Evolutionary conservation across 2,113 vertebrate genomes (phyloP), one percentile per base, ranked within the genome.

Genomic region (Python bivittatus): DNA sequence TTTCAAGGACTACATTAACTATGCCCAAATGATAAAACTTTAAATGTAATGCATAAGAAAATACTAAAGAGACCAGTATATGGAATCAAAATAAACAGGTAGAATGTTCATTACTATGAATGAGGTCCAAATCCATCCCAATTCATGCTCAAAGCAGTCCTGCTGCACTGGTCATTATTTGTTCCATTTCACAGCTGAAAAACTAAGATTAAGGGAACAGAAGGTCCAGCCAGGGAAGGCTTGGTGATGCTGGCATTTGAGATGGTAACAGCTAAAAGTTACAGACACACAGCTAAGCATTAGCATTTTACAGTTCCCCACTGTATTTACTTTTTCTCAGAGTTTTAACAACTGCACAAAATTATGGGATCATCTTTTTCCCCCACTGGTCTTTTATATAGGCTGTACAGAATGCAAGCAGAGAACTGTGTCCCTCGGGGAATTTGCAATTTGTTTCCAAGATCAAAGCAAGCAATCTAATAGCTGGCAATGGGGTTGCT

Each of bases 401-500:
- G 48, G 4, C 17, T 86, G 87, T 83, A 58, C 38, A 89, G 90
- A 94, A 94, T 56, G 64, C 94, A 96, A 95, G 64, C 53, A 93
- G 83, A 48, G 38, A 22, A 86, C 60, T 91, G 72, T 87, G 93
- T 53, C 58, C 84, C 88, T 29, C 83, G 33, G 86, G 58, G 27
- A 94, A 60, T 48, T 61, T 53, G 91, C 93, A 86, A 90, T 88
- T 93, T 94, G 68, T 94, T 96, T 93, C 79, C 0, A 7, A 87
- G 89, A 94, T 85, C 29, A 88, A 95, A 90, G 60, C 93, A 85
- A 1, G 0, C 86, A 83, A 0, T 0, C 84, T 95, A 94, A 92
- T 94, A 94, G 60, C 93, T 93, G 89, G 89, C 93, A 96, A 92
- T 88, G 90, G 93, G 85, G 88, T 91, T 94, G 86, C 38, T 90